A percentile compares a stretch with the other conserved stretches of the same genome.
These are phyloP conservation scores for Eidolon dupreanum DNA, from an alignment of 2,797 vertebrate genomes.

Conservation along the genomic window DNA sequence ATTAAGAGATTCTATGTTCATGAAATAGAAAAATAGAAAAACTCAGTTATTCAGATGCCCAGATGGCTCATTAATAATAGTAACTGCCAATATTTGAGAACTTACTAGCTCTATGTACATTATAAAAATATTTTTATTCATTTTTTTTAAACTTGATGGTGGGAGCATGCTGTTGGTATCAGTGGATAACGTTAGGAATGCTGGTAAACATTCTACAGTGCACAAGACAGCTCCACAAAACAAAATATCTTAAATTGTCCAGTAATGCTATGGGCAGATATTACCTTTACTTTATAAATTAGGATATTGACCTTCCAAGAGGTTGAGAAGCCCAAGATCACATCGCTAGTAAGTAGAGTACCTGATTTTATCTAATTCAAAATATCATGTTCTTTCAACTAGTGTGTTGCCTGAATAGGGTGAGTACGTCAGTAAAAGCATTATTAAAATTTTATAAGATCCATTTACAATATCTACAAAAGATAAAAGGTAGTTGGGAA, in stretches of 20 bases:
- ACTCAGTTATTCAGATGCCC: not conserved
- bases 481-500: not conserved
- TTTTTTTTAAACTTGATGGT: not conserved
- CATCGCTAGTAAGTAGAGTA: not conserved
- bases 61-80: conserved; percentile 18
- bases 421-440: not conserved
- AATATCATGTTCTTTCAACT: not conserved
- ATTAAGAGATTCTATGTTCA: not conserved
- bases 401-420: not conserved
- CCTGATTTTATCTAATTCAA: not conserved
- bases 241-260: not conserved
- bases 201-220: not conserved
- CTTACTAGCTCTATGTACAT: not conserved
- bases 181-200: not conserved
- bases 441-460: not conserved
- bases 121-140: not conserved
- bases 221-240: not conserved
- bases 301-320: not conserved
- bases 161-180: not conserved
- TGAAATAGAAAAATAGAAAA: not conserved
- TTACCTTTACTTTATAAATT: not conserved
- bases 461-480: not conserved
- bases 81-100: not conserved
- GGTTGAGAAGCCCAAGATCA: not conserved
- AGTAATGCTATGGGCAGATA: not conserved